A percentile compares a stretch with the other conserved stretches of the same genome.
Conservation (phyloP, 2,888 invertebrate species). For the Pelosia muscerda region DNA sequence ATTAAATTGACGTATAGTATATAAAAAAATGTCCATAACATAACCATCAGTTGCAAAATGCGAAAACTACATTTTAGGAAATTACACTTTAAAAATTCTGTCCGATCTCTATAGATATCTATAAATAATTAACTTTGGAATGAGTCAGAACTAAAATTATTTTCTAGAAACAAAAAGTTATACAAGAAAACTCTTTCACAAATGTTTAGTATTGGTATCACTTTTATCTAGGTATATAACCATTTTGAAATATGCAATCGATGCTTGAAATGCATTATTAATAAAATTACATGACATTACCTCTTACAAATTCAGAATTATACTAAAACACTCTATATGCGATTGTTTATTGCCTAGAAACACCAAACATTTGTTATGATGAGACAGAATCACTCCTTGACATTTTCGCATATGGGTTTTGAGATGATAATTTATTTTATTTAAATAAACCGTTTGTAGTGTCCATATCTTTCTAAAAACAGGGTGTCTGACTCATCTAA, state of each 20-base stretch:
- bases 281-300: neutral
- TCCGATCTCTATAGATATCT: too few species aligned
- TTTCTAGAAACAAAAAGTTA: too few species aligned
- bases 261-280: neutral
- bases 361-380: neutral
- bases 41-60: neutral
- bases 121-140: too few species aligned
- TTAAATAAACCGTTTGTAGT: neutral
- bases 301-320: neutral
- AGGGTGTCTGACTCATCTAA: neutral
- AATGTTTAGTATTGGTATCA: too few species aligned
- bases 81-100: neutral
- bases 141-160: too few species aligned
- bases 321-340: neutral
- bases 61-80: neutral
- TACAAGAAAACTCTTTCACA: too few species aligned
- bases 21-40: neutral
- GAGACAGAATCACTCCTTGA: slow-evolving; percentile 8
- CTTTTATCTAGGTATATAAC: too few species aligned
- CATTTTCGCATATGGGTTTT: slow-evolving; percentile 8
- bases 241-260: neutral
- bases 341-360: neutral
- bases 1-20: too few species aligned
- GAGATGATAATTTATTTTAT: neutral
- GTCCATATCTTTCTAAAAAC: neutral